These are phyloP conservation scores for Enteromius afrohamiltoni DNA, from an alignment of 2,797 vertebrate genomes.

Conservation along the genomic window DNA sequence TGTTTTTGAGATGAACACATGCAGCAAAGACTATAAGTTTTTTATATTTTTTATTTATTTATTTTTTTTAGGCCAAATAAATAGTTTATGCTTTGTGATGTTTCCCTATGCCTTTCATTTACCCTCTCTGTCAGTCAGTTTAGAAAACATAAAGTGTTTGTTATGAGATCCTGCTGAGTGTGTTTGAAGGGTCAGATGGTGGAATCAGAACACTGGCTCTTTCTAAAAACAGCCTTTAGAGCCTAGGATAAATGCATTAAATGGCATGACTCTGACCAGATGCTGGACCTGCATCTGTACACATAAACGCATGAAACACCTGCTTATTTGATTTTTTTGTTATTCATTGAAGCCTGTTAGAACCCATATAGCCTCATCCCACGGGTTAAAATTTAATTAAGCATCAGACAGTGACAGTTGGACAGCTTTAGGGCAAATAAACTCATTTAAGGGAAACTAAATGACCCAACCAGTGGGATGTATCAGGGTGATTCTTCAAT, in stretches of 20 bases:
- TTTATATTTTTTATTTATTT: no score
- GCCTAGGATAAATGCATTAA: conserved; percentile 40
- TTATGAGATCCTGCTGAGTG: conserved; percentile 30
- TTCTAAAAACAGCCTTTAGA: conserved; percentile 46
- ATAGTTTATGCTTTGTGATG: neutral
- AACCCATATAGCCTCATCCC: conserved; percentile 27
- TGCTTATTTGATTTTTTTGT: neutral
- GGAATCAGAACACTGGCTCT: conserved; percentile 31
- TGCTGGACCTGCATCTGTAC: conserved; percentile 24
- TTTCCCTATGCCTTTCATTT: conserved; percentile 3
- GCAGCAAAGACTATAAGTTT: neutral
- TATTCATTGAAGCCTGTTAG: conserved; percentile 9
- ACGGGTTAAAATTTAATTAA: conserved; percentile 41
- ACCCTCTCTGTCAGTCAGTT: conserved; percentile 26
- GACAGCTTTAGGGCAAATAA: conserved; percentile 41
- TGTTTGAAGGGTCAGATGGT: conserved; percentile 43
- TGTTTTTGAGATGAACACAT: neutral
- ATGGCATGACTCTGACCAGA: conserved; percentile 25
- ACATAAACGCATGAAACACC: conserved; percentile 23
- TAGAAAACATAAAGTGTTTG: conserved; percentile 30
- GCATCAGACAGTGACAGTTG: conserved; percentile 37
- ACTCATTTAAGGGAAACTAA: conserved; percentile 31
- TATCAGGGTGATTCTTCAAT: conserved; percentile 14
- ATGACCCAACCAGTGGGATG: conserved; percentile 7
- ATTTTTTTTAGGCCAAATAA: neutral